These are phyloP conservation scores for Peromyscus maniculatus DNA, from an alignment of 2,113 vertebrate species.

Conservation along the genomic window DNA sequence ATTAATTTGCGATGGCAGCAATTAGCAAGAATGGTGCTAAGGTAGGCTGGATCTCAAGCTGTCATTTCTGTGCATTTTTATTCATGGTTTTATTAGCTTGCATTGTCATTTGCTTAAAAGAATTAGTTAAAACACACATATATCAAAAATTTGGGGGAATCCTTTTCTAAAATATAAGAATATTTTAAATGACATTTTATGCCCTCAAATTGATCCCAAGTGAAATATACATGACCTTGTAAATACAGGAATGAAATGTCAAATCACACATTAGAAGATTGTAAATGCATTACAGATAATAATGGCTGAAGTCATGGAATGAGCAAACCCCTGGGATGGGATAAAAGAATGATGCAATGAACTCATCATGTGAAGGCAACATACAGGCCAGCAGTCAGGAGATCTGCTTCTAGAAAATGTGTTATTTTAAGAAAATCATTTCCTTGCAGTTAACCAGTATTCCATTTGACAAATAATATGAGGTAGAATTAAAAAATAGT, in stretches of 20 bases:
- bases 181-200: slow-evolving; percentile 16
- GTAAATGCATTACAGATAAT: background rate
- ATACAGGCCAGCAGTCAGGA: background rate
- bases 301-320: background rate
- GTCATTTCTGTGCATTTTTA: slow-evolving; percentile 81
- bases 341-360: background rate
- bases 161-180: background rate
- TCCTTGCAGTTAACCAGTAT: background rate
- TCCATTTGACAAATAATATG: background rate
- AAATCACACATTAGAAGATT: background rate
- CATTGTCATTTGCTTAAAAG: slow-evolving; percentile 60
- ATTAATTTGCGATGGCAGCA: slow-evolving; percentile 88
- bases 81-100: slow-evolving; percentile 77
- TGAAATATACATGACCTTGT: background rate
- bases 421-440: background rate
- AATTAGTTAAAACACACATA: slow-evolving; percentile 38
- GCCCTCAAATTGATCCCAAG: background rate
- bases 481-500: background rate
- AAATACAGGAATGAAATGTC: background rate
- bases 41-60: slow-evolving; percentile 83
- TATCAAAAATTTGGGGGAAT: background rate
- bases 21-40: slow-evolving; percentile 87
- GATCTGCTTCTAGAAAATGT: background rate
- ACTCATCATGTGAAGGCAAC: background rate
- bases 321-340: background rate